Base-by-base conservation (phyloP, 2,797 vertebrate species). In the Cyprinella venusta region DNA sequence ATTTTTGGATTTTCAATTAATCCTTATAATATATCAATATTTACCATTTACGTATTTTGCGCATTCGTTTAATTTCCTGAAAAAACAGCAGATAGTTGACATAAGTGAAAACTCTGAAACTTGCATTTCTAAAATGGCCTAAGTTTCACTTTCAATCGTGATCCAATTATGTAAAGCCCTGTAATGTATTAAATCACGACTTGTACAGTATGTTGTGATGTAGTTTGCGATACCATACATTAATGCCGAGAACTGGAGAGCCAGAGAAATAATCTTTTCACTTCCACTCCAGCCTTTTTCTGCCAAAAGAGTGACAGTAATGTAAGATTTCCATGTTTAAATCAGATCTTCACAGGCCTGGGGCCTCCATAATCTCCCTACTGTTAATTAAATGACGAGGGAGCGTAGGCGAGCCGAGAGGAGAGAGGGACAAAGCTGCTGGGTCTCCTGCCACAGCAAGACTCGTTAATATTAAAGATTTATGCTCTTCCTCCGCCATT, bases 351-450 rank as follows among this genome's bases (percentile, higher is more conserved):
- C 75, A 83, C 76, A 68, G 70, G 79, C 63, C 72, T 48, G 26
- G 26, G 74, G 85, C 72, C 80, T 83, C 82, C 42, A 72, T 88
- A 87, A 87, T 87, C 82, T 89, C 88, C 65, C 80, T 69, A 68
- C 83, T 88, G 86, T 88, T 88, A 89, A 89, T 87, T 89, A 89
- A 89, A 89, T 86, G 84, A 86, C 67, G 76, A 83, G 84, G 84
- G 81, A 87, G 79, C 75, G 84, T 76, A 87, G 78, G 84, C 76
- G 80, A 83, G 74, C 84, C 50, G 45, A 85, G 82, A 84, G 63
- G 72, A 82, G 45, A 76, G 71, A 76, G 54, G 40, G 64, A 86
- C 63, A 84, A 65, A 77, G 80, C 86, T 83, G 67, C 86, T 74
- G 68, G 84, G 79, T 82, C 84, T 87, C 81, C 84, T 76, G 76